Percentiles rank a stretch among this genome's conserved stretches.
Evolutionary conservation across 2,113 vertebrate genomes (phyloP).

Genomic region (Phyllostomus hastatus): DNA sequence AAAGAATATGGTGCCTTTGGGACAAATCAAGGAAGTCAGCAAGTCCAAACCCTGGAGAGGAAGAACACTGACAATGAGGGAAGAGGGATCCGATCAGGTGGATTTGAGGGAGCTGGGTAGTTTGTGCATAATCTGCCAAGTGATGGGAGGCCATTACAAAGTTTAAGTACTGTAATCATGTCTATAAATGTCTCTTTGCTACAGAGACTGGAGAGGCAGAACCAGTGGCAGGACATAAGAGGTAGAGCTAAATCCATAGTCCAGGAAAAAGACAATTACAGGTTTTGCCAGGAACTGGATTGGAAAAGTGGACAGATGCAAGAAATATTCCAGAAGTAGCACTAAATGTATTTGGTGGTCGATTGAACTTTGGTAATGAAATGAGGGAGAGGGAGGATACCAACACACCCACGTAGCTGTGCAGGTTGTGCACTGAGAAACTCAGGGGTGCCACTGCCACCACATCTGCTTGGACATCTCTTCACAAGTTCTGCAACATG

Average conservation of each 20-base stretch:
- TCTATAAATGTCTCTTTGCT: not conserved
- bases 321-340: not conserved
- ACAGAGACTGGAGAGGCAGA: not conserved
- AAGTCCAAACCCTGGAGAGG: not conserved
- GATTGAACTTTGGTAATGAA: not conserved
- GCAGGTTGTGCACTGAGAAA: not conserved
- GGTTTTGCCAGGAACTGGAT: not conserved
- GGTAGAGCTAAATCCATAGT: not conserved
- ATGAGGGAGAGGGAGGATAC: not conserved
- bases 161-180: not conserved
- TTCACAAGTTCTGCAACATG: not conserved
- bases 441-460: fast-evolving
- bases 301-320: too few relatives aligned
- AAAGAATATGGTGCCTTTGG: fast-evolving
- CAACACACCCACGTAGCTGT: fast-evolving
- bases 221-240: not conserved
- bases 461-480: not conserved
- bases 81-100: too few relatives aligned
- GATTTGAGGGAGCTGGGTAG: too few relatives aligned
- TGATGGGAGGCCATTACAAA: not conserved
- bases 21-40: not conserved
- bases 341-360: fast-evolving
- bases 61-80: too few relatives aligned
- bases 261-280: too few relatives aligned
- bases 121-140: not conserved